These are phyloP conservation scores for Babyrousa celebensis DNA, from an alignment of 2,797 vertebrate genomes.

Conservation along the genomic window DNA sequence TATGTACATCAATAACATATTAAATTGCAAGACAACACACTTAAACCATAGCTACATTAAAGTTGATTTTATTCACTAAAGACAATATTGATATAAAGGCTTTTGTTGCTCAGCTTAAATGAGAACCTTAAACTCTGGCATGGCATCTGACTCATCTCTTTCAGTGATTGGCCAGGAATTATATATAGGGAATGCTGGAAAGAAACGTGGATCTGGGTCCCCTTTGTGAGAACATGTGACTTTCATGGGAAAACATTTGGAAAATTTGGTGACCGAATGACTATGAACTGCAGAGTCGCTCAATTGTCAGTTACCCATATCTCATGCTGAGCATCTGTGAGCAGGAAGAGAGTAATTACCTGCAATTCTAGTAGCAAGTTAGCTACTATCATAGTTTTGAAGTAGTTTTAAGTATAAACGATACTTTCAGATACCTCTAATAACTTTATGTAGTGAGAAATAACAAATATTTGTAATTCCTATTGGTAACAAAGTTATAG, in stretches of 20 bases:
- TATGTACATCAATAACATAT: neutral
- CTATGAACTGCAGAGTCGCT: neutral
- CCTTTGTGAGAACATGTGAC: neutral
- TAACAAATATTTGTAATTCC: constrained; percentile 49
- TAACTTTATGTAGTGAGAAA: neutral
- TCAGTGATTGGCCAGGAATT: neutral
- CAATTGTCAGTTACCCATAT: neutral
- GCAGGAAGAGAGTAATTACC: neutral
- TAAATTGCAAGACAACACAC: neutral
- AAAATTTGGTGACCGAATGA: neutral
- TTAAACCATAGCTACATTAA: constrained; percentile 58
- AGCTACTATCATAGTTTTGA: neutral
- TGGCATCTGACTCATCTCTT: neutral
- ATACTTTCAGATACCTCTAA: neutral
- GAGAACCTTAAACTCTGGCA: neutral
- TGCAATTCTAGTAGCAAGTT: neutral
- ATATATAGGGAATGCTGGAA: neutral
- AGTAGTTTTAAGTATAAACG: neutral
- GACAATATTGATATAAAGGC: neutral
- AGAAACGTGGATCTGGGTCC: neutral
- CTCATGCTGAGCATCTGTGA: neutral
- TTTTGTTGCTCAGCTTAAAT: constrained; percentile 22
- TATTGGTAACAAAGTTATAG: constrained; percentile 37
- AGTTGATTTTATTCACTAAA: constrained; percentile 52
- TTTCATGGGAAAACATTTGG: neutral